phyloP scores from a whole-genome alignment of 2,797 vertebrate genomes.

The Anguilla megastoma region DNA sequence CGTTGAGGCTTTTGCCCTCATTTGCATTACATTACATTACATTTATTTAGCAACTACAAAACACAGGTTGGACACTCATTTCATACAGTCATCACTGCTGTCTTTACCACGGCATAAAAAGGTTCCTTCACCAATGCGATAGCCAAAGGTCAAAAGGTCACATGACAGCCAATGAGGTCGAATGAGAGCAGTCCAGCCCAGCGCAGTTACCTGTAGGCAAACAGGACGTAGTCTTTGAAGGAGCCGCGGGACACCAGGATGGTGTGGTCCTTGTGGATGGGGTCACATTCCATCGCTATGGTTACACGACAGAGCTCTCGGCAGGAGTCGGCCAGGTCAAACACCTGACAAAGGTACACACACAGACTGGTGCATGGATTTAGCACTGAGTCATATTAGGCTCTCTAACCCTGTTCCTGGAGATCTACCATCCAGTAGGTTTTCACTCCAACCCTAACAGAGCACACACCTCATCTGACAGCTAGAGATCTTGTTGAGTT shows the following conservation, averaged over 20 bases:
- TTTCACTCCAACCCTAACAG: no score
- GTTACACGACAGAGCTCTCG: conserved; percentile 59
- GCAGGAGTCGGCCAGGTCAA: conserved; percentile 64
- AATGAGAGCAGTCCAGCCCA: background rate
- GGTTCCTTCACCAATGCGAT: background rate
- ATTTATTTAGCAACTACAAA: no score
- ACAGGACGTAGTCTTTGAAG: conserved; percentile 62
- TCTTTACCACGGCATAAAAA: background rate
- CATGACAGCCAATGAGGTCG: background rate
- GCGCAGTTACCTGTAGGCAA: conserved; percentile 62
- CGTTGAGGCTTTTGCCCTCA: background rate
- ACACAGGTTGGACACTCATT: no score
- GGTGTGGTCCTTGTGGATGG: conserved; percentile 62
- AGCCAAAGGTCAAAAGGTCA: no score
- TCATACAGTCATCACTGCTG: background rate
- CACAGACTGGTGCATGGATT: background rate
- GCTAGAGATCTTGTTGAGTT: no score
- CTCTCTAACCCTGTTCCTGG: background rate
- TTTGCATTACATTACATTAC: no score
- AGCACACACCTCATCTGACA: no score
- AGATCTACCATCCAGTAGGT: no score
- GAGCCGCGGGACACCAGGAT: conserved; percentile 64
- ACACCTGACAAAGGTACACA: conserved; percentile 55
- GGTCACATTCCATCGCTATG: conserved; percentile 54
- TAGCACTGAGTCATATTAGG: background rate